Conservation (phyloP, 2,888 invertebrate species). For the Caenorhabditis sp. region DNA sequence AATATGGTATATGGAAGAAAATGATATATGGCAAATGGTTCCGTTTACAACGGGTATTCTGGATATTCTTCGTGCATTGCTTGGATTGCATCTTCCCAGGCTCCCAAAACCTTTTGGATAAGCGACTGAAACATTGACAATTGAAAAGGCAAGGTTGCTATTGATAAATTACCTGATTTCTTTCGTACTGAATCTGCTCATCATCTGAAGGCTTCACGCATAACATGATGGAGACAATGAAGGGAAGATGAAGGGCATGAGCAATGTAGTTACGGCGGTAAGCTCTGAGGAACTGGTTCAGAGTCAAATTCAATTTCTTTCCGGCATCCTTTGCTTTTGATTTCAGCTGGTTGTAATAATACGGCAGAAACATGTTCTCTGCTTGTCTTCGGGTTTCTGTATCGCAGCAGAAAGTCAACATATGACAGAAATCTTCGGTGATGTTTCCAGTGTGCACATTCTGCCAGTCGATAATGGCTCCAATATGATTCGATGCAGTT, state of each 20-base stretch:
- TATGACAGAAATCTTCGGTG: conserved; percentile 67
- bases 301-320: conserved; percentile 46
- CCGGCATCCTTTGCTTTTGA: conserved; percentile 23
- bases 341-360: conserved; percentile 56
- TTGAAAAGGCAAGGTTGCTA: neutral
- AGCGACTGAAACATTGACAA: conserved; percentile 42
- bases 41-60: conserved; percentile 38
- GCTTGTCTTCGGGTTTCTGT: conserved; percentile 45
- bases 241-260: conserved; percentile 69
- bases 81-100: conserved; percentile 68
- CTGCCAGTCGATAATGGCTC: conserved; percentile 72
- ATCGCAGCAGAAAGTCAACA: conserved; percentile 69
- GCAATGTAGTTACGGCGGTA: conserved; percentile 65
- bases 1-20: neutral
- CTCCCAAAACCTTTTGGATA: conserved; percentile 54
- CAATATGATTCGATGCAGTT: conserved; percentile 57
- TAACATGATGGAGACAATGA: conserved; percentile 68
- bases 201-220: conserved; percentile 56
- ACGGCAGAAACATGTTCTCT: conserved; percentile 56
- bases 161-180: conserved; percentile 65
- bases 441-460: conserved; percentile 68
- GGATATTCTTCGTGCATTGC: conserved; percentile 64
- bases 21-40: neutral
- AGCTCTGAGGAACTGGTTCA: conserved; percentile 61
- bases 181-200: conserved; percentile 24